Base-by-base conservation (phyloP, 2,113 vertebrate genomes). In the Ophthalmolycus amberensis region DNA sequence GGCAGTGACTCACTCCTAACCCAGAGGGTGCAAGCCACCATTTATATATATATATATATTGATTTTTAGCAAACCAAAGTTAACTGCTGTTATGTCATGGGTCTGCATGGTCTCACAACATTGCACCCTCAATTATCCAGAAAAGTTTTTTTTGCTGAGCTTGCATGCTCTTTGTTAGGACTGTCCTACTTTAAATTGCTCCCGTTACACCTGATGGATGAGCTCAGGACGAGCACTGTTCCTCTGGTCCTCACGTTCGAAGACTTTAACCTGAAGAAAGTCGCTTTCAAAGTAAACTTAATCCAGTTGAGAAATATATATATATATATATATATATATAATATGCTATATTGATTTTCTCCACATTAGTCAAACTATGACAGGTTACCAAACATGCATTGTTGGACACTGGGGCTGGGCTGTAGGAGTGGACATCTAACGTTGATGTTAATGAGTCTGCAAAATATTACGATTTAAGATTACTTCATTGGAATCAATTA, bases 131-230 rank as follows among this genome's bases (percentile, higher is more conserved):
- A 71, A 75, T 69, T 37, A 64, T 70, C 56, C 8, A 27, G 52
- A 44, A 63, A 38, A 64, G 2, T 32, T 32, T 32, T 1, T 80
- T 85, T 16, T 77, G 78, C 74, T 79, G 76, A 85, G 72, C 29
- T 40, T 5, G 58, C 67, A 29, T 20, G n/a, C 38, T 80, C 9
- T 60, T 74, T 76, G 70, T 77, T 75, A 60, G 34, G n/a, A 4
- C 59, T 60, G 85, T 3, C 68, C 82, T 72, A 80, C 73, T 83
- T 89, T 80, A 79, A 75, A 85, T 52, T 48, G 60, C 70, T 59
- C 46, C 65, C 71, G 68, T 77, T 82, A 27, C 38, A 75, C 65
- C 69, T 52, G 42, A 64, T 48, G 67, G 52, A 68, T 15, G 70
- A 72, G 84, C 68, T 70, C 52, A 85, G 63, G 46, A 32, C 40